These are phyloP conservation scores for Elanus axillaris DNA, from an alignment of 2,113 vertebrate species.

Conservation along the genomic window DNA sequence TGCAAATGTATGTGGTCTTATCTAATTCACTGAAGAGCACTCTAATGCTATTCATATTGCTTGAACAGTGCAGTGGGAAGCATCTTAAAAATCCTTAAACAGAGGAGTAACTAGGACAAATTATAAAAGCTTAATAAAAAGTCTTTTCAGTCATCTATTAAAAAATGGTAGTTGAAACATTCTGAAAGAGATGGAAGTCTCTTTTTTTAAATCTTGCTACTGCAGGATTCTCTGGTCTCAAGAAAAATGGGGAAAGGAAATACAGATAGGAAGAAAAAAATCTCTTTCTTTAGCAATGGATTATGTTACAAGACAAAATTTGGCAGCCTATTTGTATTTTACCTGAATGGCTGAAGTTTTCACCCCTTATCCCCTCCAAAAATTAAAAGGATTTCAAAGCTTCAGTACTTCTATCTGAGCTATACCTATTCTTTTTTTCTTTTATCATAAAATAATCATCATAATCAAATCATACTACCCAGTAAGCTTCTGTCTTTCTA, in stretches of 20 bases:
- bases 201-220: not conserved
- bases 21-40: not conserved
- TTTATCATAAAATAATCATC: not conserved
- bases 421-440: not conserved
- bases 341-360: not conserved
- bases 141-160: not conserved
- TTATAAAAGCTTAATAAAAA: not conserved
- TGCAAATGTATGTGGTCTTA: not conserved
- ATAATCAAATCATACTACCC: too few relatives aligned
- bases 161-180: not conserved
- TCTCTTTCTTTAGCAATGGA: not conserved
- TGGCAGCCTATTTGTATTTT: not conserved
- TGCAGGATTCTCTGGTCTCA: not conserved
- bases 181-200: not conserved
- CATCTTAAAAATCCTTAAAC: not conserved
- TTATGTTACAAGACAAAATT: not conserved
- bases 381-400: not conserved
- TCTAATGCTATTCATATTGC: not conserved
- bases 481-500: not conserved
- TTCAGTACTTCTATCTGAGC: not conserved
- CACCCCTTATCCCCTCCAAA: not conserved
- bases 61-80: not conserved
- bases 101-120: not conserved
- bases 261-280: not conserved
- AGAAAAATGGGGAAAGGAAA: not conserved